Evolutionary conservation across 2,113 vertebrate genomes (phyloP).

Genomic region (Epinephelus fuscoguttatus): DNA sequence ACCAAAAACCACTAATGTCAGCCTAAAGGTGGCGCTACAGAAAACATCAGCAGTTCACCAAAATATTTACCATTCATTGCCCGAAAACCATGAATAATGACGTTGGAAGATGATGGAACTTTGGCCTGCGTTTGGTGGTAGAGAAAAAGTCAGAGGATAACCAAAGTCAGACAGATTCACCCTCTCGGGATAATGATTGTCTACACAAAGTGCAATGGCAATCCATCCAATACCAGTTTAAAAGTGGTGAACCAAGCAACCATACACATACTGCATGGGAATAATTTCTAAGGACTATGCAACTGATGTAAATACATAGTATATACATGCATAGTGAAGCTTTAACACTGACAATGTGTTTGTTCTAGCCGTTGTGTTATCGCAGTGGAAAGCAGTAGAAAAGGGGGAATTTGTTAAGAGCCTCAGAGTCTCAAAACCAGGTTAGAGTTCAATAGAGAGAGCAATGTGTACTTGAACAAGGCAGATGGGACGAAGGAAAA

Average conservation of each 20-base stretch:
- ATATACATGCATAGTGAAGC: neutral
- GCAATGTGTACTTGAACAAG: slow-evolving; percentile 52
- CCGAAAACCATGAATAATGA: neutral
- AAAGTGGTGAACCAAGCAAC: neutral
- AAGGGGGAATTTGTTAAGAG: slow-evolving; percentile 30
- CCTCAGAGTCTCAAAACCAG: slow-evolving; percentile 36
- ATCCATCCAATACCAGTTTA: neutral
- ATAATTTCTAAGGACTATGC: no score
- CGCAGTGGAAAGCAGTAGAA: neutral
- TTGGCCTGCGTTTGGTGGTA: neutral
- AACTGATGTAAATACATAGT: neutral
- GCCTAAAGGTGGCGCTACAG: neutral
- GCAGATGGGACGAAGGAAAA: slow-evolving; percentile 66
- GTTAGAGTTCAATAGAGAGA: slow-evolving; percentile 56
- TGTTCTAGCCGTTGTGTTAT: slow-evolving; percentile 5
- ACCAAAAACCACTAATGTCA: no score
- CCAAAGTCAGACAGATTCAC: neutral
- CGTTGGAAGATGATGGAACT: no score
- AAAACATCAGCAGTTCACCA: neutral
- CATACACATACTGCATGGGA: no score
- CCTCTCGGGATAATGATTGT: neutral
- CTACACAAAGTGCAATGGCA: neutral
- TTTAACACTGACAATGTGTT: neutral
- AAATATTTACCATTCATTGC: neutral
- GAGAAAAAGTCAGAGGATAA: neutral